Evolutionary conservation across 2,888 invertebrate species (phyloP), one percentile per base, ranked within the genome.

Genomic region (Lasioglossum oenotherae): DNA sequence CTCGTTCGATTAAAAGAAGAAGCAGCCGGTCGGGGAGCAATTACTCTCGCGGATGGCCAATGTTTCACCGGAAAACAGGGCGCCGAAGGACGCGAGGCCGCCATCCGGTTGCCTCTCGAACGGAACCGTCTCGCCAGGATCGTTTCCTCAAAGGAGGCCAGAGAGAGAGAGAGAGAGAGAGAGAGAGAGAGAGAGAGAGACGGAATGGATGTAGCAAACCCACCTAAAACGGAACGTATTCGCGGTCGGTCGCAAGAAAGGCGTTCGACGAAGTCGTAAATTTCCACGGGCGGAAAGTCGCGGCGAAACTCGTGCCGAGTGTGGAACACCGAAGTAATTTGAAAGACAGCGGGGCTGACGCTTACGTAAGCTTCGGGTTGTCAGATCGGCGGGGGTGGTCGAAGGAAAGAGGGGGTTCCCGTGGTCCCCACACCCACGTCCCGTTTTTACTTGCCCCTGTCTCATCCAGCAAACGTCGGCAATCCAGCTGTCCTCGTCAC

Each of bases 271-370:
- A 86, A 78, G 71, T 84, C 86, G 85, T 88, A 90, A 90, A 89
- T 90, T 89, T 82, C 44, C 67, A 35, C 38, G 60, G 46, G 76
- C 64, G 78, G 81, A 80, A 82, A 87, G 78, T 85, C 80, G 69
- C 77, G 78, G 23, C 72, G 82, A 82, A 83, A 80, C 82, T 82
- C 75, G 81, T 57, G 82, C 71, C 80, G 81, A 80, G 72, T 78
- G 67, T 78, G 80, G 81, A 73, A 89, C 88, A 84, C 78, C 84
- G 81, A 84, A 87, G 88, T 88, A 90, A 91, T 91, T 91, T 87
- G 84, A 90, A 87, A 89, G 85, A 86, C 87, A 87, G 86, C 80
- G 41, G 78, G 88, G 86, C 80, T 88, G 84, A 87, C 88, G 87
- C 87, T 90, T 87, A 89, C 86, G 88, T 82, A 89, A 91, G 87